Evolutionary conservation across 2,888 invertebrate species (phyloP), one percentile per base, ranked within the genome.

Genomic region (Zaprionus lineosus): DNA sequence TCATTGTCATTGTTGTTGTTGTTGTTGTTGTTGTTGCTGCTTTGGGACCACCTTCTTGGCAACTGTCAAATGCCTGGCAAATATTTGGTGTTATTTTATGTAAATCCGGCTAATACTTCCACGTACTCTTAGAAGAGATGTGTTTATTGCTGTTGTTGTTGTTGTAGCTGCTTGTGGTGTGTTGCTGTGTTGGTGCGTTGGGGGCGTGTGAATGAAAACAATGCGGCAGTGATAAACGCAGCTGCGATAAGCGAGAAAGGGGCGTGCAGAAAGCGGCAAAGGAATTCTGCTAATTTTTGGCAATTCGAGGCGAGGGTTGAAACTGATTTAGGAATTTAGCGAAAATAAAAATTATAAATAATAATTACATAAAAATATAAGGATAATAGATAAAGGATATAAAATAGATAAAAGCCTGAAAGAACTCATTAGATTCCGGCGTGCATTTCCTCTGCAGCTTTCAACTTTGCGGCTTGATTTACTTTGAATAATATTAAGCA

Each of bases 121-220:
- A 41, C 16, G 46, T 31, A 37, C 57, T 48, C n/a, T n/a, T n/a
- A n/a, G n/a, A n/a, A n/a, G n/a, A n/a, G 21, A 48, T 60, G 34
- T 34, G 41, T 12, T 31, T 34, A 11, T 47, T 52, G 12, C 19
- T 48, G 9, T 37, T 52, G 15, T 19, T 21, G 18, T 1, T 62
- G 59, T 59, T 51, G 50, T 61, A 41, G 52, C 66, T 65, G 16
- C 16, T 14, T 44, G 43, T 26, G 39, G n/a, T 60, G 57, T 58
- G 51, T 58, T 57, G 60, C 50, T 69, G 64, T 65, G 60, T 65
- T n/a, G n/a, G 70, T 63, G 61, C 68, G 64, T 76, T 74, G 83
- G 82, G 86, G 86, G 87, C 87, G 87, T 86, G 86, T 82, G 84
- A 86, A 84, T 75, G 67, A 81, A 70, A 73, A 81, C 73, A 86